Base-by-base conservation (phyloP, 2,113 vertebrate genomes). In the Gymnorhina tibicen region DNA sequence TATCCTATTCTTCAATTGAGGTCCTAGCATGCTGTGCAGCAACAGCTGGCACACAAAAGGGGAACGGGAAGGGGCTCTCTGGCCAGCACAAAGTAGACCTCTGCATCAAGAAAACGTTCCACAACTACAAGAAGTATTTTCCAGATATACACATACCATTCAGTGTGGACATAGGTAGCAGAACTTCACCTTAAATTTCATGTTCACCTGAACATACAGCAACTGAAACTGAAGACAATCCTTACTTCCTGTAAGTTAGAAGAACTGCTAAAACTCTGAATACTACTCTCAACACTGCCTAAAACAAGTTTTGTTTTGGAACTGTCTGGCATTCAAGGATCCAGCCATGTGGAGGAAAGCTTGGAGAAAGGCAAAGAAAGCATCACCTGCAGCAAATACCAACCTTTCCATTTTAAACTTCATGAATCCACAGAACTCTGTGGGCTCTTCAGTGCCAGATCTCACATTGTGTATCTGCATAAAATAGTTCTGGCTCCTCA, bases 21-120 rank as follows among this genome's bases (percentile, higher is more conserved):
- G 30, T 55, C 8, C 24, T 4, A 52, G 24, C 17, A 33, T 0
- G 6, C 50, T 41, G 37, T 1, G 1, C 9, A n/a, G 41, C 50
- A 74, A 35, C 20, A 78, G 41, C 46, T 55, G 24, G 30, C 17
- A 37, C 6, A 4, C 7, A 6, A 19, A 17, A 37, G 26, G 22
- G 8, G 32, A 56, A 35, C 15, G n/a, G 35, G 33, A 87, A 77
- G 30, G 30, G 6, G 41, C 23, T 33, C 76, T 53, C 50, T 42
- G 46, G 41, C 30, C 50, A 85, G 50, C 21, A 66, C 35, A 47
- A 24, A 60, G 5, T 7, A 77, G 11, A 81, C 4, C 8, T 39
- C 37, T 44, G 32, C n/a, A 74, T 20, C 50, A 52, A 30, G 23
- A 26, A 68, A 55, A 56, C 18, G 18, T 35, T 73, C 56, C 33